Conservation (phyloP, 2,113 vertebrate species). For the Mystacornis crossleyi region DNA sequence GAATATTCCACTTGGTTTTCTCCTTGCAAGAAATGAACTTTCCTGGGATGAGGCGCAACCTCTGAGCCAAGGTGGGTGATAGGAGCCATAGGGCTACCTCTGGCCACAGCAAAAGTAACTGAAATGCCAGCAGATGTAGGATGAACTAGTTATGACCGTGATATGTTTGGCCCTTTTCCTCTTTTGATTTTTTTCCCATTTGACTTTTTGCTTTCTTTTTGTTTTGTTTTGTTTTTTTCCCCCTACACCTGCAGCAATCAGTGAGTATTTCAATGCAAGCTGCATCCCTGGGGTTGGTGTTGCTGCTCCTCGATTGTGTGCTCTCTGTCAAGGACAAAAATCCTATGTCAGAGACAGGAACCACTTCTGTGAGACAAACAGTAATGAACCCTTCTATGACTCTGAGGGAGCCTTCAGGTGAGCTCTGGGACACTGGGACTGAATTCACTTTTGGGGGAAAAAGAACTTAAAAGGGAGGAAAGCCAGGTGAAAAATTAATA, state of each 20-base stretch:
- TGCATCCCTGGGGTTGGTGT: conserved; percentile 85
- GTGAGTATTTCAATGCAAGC: conserved; percentile 84
- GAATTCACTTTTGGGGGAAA: background rate
- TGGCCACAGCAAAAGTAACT: background rate
- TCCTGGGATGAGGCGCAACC: conserved; percentile 83
- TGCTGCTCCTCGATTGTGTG: conserved; percentile 77
- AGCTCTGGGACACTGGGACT: background rate
- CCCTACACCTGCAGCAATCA: conserved; percentile 69
- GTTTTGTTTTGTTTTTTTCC: background rate
- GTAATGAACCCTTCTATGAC: conserved; percentile 86
- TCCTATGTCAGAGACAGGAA: conserved; percentile 85
- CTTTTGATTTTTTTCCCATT: background rate
- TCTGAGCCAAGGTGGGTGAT: conserved; percentile 79
- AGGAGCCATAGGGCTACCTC: background rate
- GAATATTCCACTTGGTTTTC: conserved; percentile 88
- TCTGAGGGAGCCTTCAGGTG: conserved; percentile 90
- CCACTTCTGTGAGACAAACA: conserved; percentile 86
- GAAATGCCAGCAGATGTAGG: background rate
- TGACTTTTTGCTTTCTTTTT: background rate
- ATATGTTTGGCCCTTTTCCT: background rate
- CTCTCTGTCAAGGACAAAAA: conserved; percentile 84
- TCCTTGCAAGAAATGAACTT: conserved; percentile 83
- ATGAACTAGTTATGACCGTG: background rate
- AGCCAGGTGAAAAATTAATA: background rate
- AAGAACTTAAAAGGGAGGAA: background rate